phyloP scores from a whole-genome alignment of 2,797 vertebrate species.

The Vespertilio murinus region DNA sequence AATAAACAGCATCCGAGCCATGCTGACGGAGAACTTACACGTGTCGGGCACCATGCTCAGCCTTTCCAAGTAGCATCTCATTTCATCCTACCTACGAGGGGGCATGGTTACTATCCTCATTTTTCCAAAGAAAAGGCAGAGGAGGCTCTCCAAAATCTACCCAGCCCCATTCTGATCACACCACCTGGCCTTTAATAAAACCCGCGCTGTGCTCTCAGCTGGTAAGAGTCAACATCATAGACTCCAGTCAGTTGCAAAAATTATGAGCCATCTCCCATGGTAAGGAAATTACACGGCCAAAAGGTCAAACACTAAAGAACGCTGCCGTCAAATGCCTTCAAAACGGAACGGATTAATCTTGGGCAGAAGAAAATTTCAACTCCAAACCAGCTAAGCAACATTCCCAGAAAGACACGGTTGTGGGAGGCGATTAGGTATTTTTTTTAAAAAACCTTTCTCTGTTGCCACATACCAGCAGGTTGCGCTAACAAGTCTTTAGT shows the following conservation, averaged over 20 bases:
- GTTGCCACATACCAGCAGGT: not conserved
- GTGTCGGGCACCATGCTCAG: not conserved
- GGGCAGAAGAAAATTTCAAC: not conserved
- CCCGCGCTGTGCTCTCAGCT: slow-evolving; percentile 20
- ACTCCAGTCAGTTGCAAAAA: not conserved
- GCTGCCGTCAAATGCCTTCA: not conserved
- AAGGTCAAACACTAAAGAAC: slow-evolving; percentile 45
- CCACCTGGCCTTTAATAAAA: slow-evolving; percentile 34
- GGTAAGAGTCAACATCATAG: slow-evolving; percentile 22
- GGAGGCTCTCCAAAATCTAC: not conserved
- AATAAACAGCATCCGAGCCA: not conserved
- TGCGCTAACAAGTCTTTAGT: not conserved
- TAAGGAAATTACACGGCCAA: slow-evolving; percentile 6
- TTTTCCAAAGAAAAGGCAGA: not conserved
- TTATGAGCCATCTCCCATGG: not conserved
- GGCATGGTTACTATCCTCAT: not conserved
- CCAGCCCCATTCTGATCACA: not conserved
- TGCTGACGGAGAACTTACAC: not conserved
- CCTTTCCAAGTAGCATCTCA: slow-evolving; percentile 37
- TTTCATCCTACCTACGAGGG: slow-evolving; percentile 36
- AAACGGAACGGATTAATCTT: not conserved
- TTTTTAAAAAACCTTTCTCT: not conserved
- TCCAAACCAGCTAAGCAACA: not conserved
- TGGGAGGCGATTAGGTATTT: not conserved
- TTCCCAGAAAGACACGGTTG: not conserved